Percentiles rank a stretch among this genome's conserved stretches.
phyloP scores from a whole-genome alignment of 92 coral and sea anemone species.

The Ricordea florida region DNA sequence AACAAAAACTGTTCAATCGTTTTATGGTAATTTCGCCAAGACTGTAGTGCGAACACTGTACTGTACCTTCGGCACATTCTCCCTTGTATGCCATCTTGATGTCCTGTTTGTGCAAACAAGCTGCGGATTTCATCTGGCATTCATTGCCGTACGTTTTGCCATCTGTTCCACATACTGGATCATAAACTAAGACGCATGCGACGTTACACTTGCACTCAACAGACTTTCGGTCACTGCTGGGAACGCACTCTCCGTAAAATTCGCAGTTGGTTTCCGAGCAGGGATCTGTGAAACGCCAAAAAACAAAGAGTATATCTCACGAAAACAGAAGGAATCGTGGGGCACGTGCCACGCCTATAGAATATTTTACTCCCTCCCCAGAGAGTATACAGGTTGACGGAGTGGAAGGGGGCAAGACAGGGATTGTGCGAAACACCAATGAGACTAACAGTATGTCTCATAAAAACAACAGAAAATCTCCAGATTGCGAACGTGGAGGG shows the following conservation, averaged over 20 bases:
- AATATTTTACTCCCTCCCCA: no score
- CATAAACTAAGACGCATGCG: conserved; percentile 37
- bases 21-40: no score
- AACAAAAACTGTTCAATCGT: no score
- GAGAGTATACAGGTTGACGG: no score
- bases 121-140: conserved; percentile 43
- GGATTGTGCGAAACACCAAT: no score
- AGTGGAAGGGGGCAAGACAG: no score
- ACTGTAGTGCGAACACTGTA: no score
- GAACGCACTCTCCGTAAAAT: conserved; percentile 16
- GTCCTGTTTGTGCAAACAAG: conserved; percentile 44
- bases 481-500: no score
- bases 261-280: conserved; percentile 14
- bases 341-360: no score
- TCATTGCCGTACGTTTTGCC: conserved; percentile 47
- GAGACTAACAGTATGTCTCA: no score
- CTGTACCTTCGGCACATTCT: conserved; percentile 48
- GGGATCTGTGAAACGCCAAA: conserved; percentile 24
- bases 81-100: conserved; percentile 50
- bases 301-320: background rate
- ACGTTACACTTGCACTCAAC: conserved; percentile 71
- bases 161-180: conserved; percentile 76
- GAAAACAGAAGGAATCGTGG: background rate
- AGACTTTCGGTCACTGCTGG: conserved; percentile 21
- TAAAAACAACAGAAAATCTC: no score